A percentile compares a stretch with the other conserved stretches of the same genome.
These are phyloP conservation scores for Drosophila sproati DNA, from an alignment of 1,140 invertebrate species.

Conservation along the genomic window DNA sequence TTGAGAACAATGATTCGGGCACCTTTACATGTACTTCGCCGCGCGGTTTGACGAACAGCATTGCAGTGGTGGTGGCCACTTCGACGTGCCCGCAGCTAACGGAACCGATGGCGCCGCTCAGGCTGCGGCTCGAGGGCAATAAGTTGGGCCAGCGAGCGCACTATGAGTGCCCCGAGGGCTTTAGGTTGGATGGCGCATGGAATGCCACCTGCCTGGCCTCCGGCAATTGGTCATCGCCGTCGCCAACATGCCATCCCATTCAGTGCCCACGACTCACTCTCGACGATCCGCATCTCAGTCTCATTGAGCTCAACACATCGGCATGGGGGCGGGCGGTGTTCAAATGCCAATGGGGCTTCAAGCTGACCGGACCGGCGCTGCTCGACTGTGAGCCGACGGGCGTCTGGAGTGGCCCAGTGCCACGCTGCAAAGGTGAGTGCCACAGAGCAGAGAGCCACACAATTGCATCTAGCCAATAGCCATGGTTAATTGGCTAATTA, in stretches of 20 bases:
- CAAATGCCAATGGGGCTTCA: constrained; percentile 92
- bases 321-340: constrained; percentile 90
- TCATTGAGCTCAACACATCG: constrained; percentile 86
- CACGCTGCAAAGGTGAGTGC: constrained; percentile 89
- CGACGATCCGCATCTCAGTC: constrained; percentile 85
- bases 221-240: constrained; percentile 90
- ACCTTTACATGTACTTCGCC: constrained; percentile 93
- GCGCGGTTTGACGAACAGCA: constrained; percentile 91
- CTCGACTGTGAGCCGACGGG: constrained; percentile 91
- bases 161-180: constrained; percentile 89
- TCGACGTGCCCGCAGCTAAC: constrained; percentile 85
- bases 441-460: not conserved
- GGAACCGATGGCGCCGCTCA: constrained; percentile 85
- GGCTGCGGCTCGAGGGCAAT: constrained; percentile 88
- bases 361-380: constrained; percentile 89
- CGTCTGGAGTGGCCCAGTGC: constrained; percentile 91
- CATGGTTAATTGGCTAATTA: not conserved
- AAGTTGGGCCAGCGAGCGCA: constrained; percentile 88
- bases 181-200: constrained; percentile 88
- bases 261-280: constrained; percentile 88
- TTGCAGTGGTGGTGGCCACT: constrained; percentile 90
- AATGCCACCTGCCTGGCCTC: constrained; percentile 91
- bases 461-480: not conserved
- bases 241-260: constrained; percentile 90
- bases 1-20: constrained; percentile 92